Conservation (phyloP, 2,888 invertebrate species). For the Epistrophe eligans region DNA sequence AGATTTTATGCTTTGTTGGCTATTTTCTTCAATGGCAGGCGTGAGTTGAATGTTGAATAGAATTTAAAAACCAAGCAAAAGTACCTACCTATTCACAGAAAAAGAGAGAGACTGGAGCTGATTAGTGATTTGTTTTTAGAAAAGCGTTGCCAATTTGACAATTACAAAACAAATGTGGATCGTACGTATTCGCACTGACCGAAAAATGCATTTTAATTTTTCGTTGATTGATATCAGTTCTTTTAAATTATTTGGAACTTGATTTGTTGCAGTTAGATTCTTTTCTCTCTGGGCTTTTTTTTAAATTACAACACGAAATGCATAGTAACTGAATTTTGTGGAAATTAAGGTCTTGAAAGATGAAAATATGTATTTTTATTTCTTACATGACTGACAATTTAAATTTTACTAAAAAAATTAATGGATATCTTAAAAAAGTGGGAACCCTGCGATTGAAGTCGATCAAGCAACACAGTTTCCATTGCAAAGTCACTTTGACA, state of each 20-base stretch:
- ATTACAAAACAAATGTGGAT: not conserved
- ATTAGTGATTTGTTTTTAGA: not conserved
- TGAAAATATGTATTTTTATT: no score
- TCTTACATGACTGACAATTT: not conserved
- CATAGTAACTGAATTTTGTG: not conserved
- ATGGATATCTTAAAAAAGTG: constrained; percentile 7
- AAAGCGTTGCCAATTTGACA: constrained; percentile 28
- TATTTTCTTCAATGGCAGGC: constrained; percentile 61
- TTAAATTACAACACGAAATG: no score
- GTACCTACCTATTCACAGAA: constrained; percentile 13
- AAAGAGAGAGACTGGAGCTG: constrained; percentile 1
- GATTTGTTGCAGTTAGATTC: no score
- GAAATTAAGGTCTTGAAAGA: not conserved
- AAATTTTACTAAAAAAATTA: not conserved
- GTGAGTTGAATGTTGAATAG: constrained; percentile 59
- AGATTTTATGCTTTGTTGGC: constrained; percentile 30
- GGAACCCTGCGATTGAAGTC: not conserved
- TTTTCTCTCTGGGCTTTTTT: no score
- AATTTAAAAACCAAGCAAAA: constrained; percentile 41
- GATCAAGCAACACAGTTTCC: constrained; percentile 32
- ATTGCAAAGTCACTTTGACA: constrained; percentile 57
- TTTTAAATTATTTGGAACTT: no score
- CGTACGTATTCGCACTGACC: not conserved
- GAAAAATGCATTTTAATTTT: not conserved
- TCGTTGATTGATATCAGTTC: not conserved